A percentile compares a stretch with the other conserved stretches of the same genome.
These are phyloP conservation scores for Alosa sapidissima DNA, from an alignment of 2,797 vertebrate species.

Conservation along the genomic window DNA sequence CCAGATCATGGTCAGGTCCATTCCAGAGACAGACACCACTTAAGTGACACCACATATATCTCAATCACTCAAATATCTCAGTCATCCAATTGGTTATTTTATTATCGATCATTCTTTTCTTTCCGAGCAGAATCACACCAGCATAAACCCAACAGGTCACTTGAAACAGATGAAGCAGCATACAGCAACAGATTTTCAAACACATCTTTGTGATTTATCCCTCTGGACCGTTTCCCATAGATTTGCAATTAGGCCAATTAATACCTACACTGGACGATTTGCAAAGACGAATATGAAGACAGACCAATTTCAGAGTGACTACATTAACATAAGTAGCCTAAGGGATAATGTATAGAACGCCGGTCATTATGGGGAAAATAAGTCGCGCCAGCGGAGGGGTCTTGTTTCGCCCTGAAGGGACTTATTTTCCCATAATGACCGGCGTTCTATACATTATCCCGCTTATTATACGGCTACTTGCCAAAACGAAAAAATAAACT, in stretches of 20 bases:
- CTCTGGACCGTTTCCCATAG: background rate
- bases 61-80: background rate
- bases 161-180: background rate
- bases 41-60: background rate
- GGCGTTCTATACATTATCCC: too few species aligned
- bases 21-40: background rate
- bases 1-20: background rate
- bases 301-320: background rate
- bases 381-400: too few species aligned
- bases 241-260: background rate
- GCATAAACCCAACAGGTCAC: background rate
- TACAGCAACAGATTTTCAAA: background rate
- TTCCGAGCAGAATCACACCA: background rate
- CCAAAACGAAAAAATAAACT: too few species aligned
- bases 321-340: background rate
- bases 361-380: too few species aligned
- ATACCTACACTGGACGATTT: background rate
- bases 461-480: too few species aligned
- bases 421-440: too few species aligned
- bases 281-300: background rate
- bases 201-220: background rate
- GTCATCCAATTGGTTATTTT: background rate
- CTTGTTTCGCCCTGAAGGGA: too few species aligned
- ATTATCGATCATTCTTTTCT: background rate
- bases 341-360: too few species aligned